Evolutionary conservation across 2,797 vertebrate species (phyloP).

Genomic region (Chlorospingus semifuscus): DNA sequence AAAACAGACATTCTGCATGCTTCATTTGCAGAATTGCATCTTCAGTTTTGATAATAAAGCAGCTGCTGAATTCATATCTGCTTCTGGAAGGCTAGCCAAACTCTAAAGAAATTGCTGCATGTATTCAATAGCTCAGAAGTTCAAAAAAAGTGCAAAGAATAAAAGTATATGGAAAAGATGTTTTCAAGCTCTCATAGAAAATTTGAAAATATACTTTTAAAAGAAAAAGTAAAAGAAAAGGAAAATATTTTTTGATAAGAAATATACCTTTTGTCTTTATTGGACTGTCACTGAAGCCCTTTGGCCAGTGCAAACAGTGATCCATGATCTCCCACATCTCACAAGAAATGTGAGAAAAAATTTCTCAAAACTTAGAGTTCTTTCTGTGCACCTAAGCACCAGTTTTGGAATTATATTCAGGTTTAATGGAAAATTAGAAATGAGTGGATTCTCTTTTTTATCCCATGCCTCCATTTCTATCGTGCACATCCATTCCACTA

Average conservation of each 20-base stretch:
- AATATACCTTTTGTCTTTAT: background rate
- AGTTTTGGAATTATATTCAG: background rate
- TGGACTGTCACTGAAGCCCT: background rate
- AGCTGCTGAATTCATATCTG: background rate
- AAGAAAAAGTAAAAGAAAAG: background rate
- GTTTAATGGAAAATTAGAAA: background rate
- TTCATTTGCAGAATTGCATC: background rate
- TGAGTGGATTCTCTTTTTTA: background rate
- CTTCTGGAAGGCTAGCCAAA: background rate
- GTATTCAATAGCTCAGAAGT: background rate
- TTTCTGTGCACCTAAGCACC: background rate
- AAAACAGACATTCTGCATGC: accelerated
- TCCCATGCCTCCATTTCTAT: background rate
- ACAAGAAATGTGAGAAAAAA: background rate
- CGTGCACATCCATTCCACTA: background rate
- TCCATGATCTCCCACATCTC: background rate
- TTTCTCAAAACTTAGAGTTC: background rate
- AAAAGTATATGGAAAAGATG: background rate
- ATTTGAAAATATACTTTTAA: background rate
- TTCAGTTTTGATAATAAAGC: background rate
- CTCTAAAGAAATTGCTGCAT: background rate
- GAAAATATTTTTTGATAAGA: background rate
- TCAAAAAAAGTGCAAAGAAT: background rate
- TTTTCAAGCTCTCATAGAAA: background rate
- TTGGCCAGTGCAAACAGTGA: background rate